Conservation (phyloP, 2,888 invertebrate genomes). For the Orchestes rusci region DNA sequence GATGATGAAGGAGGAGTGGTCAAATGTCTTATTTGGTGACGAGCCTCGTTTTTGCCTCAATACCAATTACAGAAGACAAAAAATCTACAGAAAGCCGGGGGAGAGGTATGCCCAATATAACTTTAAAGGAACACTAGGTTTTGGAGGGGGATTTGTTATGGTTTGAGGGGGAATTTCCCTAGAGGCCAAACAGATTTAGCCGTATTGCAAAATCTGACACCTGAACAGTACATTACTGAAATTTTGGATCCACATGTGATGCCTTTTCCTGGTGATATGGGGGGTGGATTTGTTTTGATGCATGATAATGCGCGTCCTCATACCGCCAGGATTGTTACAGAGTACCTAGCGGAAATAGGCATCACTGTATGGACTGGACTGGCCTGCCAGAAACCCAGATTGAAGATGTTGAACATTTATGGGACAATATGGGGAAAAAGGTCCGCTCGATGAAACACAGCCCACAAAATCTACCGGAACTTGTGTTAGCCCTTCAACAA, state of each 20-base stretch:
- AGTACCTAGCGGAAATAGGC: too few species aligned
- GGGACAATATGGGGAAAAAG: slow-evolving; percentile 1
- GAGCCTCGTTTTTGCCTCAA: slow-evolving; percentile 2
- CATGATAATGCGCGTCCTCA: slow-evolving; percentile 1
- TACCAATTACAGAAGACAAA: slow-evolving; percentile 1
- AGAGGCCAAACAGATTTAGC: neutral
- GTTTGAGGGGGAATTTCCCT: neutral
- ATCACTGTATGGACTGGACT: too few species aligned
- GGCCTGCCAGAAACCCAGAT: slow-evolving; percentile 1
- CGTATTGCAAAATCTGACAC: neutral
- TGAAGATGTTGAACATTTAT: too few species aligned
- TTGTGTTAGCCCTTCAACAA: neutral
- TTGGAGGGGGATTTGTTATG: neutral
- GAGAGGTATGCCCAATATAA: slow-evolving; percentile 1
- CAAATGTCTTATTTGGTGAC: slow-evolving; percentile 1
- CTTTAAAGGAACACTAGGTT: neutral
- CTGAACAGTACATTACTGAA: neutral
- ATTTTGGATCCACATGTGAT: neutral
- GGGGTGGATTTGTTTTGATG: neutral
- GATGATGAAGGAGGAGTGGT: too few species aligned
- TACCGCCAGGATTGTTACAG: too few species aligned
- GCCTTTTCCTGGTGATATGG: neutral
- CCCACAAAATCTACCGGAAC: neutral
- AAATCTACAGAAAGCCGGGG: neutral
- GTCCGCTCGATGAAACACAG: neutral